Percentiles rank a stretch among this genome's conserved stretches.
phyloP scores from a whole-genome alignment of 1,140 invertebrate species.

The Protaetia brevitarsis region DNA sequence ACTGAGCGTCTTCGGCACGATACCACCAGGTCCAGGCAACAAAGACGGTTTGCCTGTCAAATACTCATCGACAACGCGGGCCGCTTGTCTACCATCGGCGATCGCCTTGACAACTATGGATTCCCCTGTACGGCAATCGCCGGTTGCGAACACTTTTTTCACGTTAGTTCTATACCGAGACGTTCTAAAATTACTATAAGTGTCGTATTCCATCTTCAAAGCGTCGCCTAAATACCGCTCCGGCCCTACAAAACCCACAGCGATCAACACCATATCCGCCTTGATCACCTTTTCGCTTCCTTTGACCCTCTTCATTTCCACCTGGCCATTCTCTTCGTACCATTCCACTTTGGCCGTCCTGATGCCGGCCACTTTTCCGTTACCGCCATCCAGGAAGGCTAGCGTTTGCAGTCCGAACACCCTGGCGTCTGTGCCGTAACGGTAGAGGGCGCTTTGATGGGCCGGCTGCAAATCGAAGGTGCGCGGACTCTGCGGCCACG shows the following conservation, averaged over 20 bases:
- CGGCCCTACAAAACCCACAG: slow-evolving; percentile 98
- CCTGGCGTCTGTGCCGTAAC: slow-evolving; percentile 86
- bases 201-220: slow-evolving; percentile 81
- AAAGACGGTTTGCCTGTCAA: slow-evolving; percentile 66
- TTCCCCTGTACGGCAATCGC: slow-evolving; percentile 95
- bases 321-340: slow-evolving; percentile 89
- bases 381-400: slow-evolving; percentile 90
- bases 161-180: slow-evolving; percentile 79
- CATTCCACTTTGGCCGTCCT: slow-evolving; percentile 88
- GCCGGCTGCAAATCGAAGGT: slow-evolving; percentile 97
- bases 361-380: slow-evolving; percentile 85
- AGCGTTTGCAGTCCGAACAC: slow-evolving; percentile 91
- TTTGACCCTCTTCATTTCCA: slow-evolving; percentile 89
- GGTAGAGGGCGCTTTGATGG: slow-evolving; percentile 81
- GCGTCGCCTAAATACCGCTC: slow-evolving; percentile 86
- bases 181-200: slow-evolving; percentile 89
- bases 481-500: slow-evolving; percentile 97
- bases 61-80: slow-evolving; percentile 87
- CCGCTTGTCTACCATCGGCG: slow-evolving; percentile 93
- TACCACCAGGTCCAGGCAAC: slow-evolving; percentile 87
- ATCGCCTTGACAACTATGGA: slow-evolving; percentile 99
- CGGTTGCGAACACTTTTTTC: slow-evolving; percentile 90
- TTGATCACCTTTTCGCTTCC: slow-evolving; percentile 79
- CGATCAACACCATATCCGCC: slow-evolving; percentile 89
- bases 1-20: too few species aligned